Conservation (phyloP, 1,140 invertebrate species). For the Formica exsecta region DNA sequence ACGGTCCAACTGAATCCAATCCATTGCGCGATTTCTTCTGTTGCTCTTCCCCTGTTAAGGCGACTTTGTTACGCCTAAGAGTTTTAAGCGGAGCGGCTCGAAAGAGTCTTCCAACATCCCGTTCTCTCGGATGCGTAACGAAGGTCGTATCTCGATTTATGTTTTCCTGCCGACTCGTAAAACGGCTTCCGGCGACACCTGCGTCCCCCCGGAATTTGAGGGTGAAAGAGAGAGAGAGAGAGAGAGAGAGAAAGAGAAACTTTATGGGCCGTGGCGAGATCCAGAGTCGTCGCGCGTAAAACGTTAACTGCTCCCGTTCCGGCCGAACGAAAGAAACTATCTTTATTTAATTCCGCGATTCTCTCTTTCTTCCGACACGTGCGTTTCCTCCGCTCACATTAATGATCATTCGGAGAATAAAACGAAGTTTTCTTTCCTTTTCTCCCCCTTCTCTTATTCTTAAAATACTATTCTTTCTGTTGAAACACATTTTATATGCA, state of each 20-base stretch:
- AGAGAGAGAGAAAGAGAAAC: not conserved
- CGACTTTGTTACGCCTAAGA: constrained; percentile 3
- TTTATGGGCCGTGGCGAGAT: constrained; percentile 74
- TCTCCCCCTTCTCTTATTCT: not conserved
- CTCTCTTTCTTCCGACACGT: constrained; percentile 3
- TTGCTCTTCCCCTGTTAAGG: not conserved
- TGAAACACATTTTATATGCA: not conserved
- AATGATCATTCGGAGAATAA: constrained; percentile 32
- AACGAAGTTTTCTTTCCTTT: not conserved
- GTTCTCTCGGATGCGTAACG: constrained; percentile 62
- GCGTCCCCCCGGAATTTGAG: constrained; percentile 24
- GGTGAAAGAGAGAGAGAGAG: not conserved
- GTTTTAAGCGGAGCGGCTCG: constrained; percentile 22
- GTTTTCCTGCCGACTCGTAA: constrained; percentile 75
- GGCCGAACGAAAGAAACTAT: constrained; percentile 46
- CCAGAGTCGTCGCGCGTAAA: constrained; percentile 67
- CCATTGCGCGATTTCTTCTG: constrained; percentile 25
- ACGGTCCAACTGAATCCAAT: not conserved
- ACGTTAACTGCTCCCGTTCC: constrained; percentile 52
- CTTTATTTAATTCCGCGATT: constrained; percentile 67
- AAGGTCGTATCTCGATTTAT: constrained; percentile 75
- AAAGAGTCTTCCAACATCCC: constrained; percentile 38
- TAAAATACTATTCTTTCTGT: not conserved
- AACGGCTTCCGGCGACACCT: constrained; percentile 76
- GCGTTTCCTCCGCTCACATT: constrained; percentile 3